Base-by-base conservation (phyloP, 2,113 vertebrate species). In the Trematocara stigmaticum region DNA sequence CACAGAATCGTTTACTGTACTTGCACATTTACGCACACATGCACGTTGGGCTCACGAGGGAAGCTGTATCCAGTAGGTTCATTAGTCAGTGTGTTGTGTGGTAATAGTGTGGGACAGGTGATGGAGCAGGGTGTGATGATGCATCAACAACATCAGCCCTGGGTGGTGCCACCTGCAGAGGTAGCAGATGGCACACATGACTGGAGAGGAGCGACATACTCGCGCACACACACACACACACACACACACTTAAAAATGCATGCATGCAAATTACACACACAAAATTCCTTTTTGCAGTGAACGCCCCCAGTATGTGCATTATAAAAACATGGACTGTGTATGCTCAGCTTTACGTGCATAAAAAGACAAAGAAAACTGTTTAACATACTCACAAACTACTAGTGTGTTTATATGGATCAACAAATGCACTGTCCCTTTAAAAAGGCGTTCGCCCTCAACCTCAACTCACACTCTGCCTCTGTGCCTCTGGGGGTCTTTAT, bases 141-240 rank as follows among this genome's bases (percentile, higher is more conserved):
- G 95, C 95, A 96, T 96, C 95, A 95, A 94, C 95, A 95, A 96
- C 96, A 95, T 94, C 94, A 95, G 95, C 89, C 87, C 92, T 94
- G 94, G 95, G 94, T 95, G 96, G 93, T 84, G 88, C 93, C 91
- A 92, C 96, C 96, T 94, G 95, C 95, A 95, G 95, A 93, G 95
- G 95, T 78, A 95, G 94, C 96, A 96, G 96, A 96, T 96, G 96
- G 96, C 94, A 93, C 91, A 94, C 94, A 95, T 94, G 95, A 94
- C 94, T 96, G 93, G 94, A 95, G 89, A 94, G 87, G 92, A 92
- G 88, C 91, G 87, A 94, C 35, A 80, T 57, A 45, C 56, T 51
- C 83, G 34, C 64, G 2, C 7, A 7, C 23, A 13, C 53, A 26
- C 6, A 51, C 45, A 18, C 15, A 18, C 35, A 35, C 34, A 52